Evolutionary conservation across 2,888 invertebrate species (phyloP), one percentile per base, ranked within the genome.

Genomic region (Andrena fulva): DNA sequence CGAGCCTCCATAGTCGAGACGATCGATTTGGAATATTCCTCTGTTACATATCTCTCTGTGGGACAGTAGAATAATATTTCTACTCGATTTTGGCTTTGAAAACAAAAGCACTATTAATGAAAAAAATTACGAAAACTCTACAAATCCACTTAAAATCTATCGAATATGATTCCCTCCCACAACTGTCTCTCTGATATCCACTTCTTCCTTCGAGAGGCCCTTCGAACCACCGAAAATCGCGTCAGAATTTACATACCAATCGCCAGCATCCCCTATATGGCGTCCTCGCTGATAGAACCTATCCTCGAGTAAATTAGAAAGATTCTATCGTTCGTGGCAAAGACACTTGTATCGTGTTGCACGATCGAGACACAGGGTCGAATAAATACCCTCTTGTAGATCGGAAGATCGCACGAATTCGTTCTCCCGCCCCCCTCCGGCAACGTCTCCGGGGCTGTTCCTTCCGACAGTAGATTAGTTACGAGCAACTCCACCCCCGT

Each of bases 381-480:
- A 72, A n/a, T n/a, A n/a, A 56, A 56, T 56, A 56, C 20, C 24
- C 16, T 66, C 52, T 24, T 2, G 35, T 52, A 67, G 73, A 75
- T 75, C 70, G 71, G 10, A 35, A 68, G 67, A 75, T 71, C 27
- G 59, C 74, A 20, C 20, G 74, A n/a, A 20, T 50, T 66, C 60
- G 42, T 42, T 69, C 35, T 20, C 10, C 20, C n/a, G 16, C 24
- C 33, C n/a, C 12, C 16, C 42, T 8, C 2, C 24, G 56, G 4
- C 63, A 80, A 42, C 50, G 64, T 56, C 70, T 42, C 66, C 24
- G 27, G 59, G 66, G 42, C 67, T 60, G 71, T 73, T 82, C 87
- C 86, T 90, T 90, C 91, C 91, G 89, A 89, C 90, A 82, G 80
- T 69, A 85, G 74, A 86, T 92, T 91, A 91, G 87, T 92, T 90